A percentile compares a stretch with the other conserved stretches of the same genome.
These are phyloP conservation scores for Pseudomyrmex cubaensis DNA, from an alignment of 1,140 invertebrate genomes.

Conservation along the genomic window DNA sequence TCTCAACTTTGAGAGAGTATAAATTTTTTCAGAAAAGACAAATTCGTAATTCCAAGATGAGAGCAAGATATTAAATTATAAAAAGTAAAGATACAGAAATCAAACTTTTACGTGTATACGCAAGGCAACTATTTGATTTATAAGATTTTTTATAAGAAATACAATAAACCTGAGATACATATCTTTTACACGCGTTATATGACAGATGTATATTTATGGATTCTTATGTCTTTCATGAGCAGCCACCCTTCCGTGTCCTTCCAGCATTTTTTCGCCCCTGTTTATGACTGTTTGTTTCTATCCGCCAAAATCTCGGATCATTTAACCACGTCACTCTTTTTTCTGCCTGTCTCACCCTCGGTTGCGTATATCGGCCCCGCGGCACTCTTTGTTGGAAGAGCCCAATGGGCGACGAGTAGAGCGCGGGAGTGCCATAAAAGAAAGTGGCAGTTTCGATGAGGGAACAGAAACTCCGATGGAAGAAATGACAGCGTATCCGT, in stretches of 20 bases:
- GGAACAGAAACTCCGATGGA: slow-evolving; percentile 64
- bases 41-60: neutral
- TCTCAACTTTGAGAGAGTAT: neutral
- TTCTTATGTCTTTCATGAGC: slow-evolving; percentile 6
- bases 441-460: slow-evolving; percentile 68
- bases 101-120: neutral
- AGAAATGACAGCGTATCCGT: slow-evolving; percentile 46
- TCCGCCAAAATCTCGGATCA: slow-evolving; percentile 65
- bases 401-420: slow-evolving; percentile 33
- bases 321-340: slow-evolving; percentile 27
- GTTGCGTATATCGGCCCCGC: slow-evolving; percentile 60
- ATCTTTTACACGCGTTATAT: neutral
- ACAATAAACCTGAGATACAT: slow-evolving; percentile 9
- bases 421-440: slow-evolving; percentile 50
- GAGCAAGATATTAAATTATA: too few species aligned
- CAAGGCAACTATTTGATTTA: neutral
- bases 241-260: slow-evolving; percentile 10
- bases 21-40: neutral
- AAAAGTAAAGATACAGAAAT: neutral
- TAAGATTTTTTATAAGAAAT: neutral
- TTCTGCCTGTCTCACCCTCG: slow-evolving; percentile 16
- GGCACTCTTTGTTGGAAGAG: slow-evolving; percentile 65
- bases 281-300: slow-evolving; percentile 69
- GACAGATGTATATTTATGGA: neutral
- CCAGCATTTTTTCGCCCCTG: slow-evolving; percentile 39